Evolutionary conservation across 2,888 invertebrate genomes (phyloP), one percentile per base, ranked within the genome.

Genomic region (Chrysomela aeneicollis): DNA sequence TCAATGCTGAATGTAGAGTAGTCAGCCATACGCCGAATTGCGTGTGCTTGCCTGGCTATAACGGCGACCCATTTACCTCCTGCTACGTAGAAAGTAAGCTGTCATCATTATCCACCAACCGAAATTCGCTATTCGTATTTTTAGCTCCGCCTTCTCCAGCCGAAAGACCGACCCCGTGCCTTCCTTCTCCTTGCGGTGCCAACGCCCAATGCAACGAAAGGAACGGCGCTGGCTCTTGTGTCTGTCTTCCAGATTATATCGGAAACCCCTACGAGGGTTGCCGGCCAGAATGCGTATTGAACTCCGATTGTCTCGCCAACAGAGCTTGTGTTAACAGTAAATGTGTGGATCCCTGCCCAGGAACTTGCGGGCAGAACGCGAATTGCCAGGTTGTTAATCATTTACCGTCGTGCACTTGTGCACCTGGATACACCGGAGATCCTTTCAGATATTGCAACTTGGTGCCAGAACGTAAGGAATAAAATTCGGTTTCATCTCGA

Each of bases 1-100:
- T 85, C 64, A 88, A 88, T 71, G 91, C 93, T 5, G 81, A 87
- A 63, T 93, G 93, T 79, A 86, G 88, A 70, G 91, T 92, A 5
- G 86, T 87, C 76, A 92, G 90, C 81, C 91, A 86, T 87, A 92
- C 81, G 84, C 89, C 76, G 86, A 92, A 60, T 86, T 90, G 85
- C 87, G 85, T 85, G 66, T 92, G 92, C 76, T 82, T 86, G 46
- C 71, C 79, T 18, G 86, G 86, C 10, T 86, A 83, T 71, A 81
- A 81, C 26, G 88, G 88, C 19, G 88, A 92, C 80, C 90, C 91
- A 32, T 90, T 90, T 74, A 86, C 86, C 65, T 86, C 85, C 76
- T 93, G 93, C 63, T 55, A 68, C 21, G 3, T 67, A 66, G 42
- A 42, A 42, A 42, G 42, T 42, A 42, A 10, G 42, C n/a, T 4